Conservation (phyloP, 1,140 invertebrate species). For the Adelges cooleyi region DNA sequence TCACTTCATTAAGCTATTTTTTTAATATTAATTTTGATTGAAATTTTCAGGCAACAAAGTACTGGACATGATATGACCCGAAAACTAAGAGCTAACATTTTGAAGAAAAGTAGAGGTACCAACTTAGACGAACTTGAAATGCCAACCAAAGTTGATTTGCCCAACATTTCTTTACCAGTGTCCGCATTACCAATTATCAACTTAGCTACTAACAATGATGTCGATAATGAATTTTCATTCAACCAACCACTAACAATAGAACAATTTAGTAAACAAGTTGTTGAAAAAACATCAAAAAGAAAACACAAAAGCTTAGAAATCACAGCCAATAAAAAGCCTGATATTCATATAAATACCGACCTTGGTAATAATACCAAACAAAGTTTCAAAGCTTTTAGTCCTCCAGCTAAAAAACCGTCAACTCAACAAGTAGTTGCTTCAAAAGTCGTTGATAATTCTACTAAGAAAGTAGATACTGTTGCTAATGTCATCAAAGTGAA, state of each 20-base stretch:
- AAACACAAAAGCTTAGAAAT: neutral
- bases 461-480: too few relatives aligned
- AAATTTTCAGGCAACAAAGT: neutral
- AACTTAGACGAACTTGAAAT: neutral
- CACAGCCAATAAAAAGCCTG: neutral
- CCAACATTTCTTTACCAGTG: neutral
- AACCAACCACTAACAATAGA: slow-evolving; percentile 24
- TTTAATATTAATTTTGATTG: too few relatives aligned
- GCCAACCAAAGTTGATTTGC: slow-evolving; percentile 12
- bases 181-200: slow-evolving; percentile 3
- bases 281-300: slow-evolving; percentile 1
- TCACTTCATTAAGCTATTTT: too few relatives aligned
- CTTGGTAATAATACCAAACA: neutral
- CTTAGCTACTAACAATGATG: neutral
- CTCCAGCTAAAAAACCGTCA: neutral
- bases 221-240: slow-evolving; percentile 9
- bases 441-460: neutral
- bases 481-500: neutral
- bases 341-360: neutral
- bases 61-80: neutral
- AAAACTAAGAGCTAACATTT: slow-evolving; percentile 13
- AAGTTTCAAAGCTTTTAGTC: neutral
- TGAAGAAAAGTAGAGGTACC: neutral
- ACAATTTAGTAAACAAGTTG: slow-evolving; percentile 12
- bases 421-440: neutral